Base-by-base conservation (phyloP, 2,797 vertebrate genomes). In the Parotocinclus haroldoi region DNA sequence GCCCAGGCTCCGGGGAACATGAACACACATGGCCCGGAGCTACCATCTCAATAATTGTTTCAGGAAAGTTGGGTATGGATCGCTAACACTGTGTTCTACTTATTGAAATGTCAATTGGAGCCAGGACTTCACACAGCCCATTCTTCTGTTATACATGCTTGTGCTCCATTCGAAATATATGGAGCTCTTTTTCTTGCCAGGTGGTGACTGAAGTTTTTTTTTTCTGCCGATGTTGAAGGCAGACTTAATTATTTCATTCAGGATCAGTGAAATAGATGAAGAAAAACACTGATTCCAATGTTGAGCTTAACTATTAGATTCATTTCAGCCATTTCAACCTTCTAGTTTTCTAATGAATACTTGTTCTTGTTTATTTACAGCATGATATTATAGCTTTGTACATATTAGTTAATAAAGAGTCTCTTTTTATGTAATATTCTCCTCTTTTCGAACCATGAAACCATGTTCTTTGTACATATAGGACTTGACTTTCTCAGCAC, bases 21-120 rank as follows among this genome's bases (percentile, higher is more conserved):
- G 93, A 97, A 93, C 95, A 95, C 91, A 94, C 96, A 97, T 93
- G 93, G 96, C 96, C 96, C 95, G 89, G 93, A 98, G 96, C 95
- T 93, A 92, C 82, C 92, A 93, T 95, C 96, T 95, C 95, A 98
- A 96, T 98, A 99, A 98, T 99, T 98, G 96, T 98, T 98, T 96
- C 95, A 93, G 93, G 90, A 98, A 98, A 98, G 92, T 96, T 96
- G 93, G 94, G 88, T 91, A 95, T 94, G 93, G 93, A 96, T 96
- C 93, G 92, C 93, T 92, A 95, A 91, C 89, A 86, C 94, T 95
- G 91, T 97, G 96, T 96, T 98, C 96, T 95, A 98, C 95, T 99
- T 99, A 98, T 98, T 98, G 95, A 99, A 98, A 98, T 96, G 96
- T 99, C 96, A 99, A 92, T 95, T 94, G 93, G 92, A 96, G 92